Conservation (phyloP, 2,888 invertebrate species). For the Biston stratarius region DNA sequence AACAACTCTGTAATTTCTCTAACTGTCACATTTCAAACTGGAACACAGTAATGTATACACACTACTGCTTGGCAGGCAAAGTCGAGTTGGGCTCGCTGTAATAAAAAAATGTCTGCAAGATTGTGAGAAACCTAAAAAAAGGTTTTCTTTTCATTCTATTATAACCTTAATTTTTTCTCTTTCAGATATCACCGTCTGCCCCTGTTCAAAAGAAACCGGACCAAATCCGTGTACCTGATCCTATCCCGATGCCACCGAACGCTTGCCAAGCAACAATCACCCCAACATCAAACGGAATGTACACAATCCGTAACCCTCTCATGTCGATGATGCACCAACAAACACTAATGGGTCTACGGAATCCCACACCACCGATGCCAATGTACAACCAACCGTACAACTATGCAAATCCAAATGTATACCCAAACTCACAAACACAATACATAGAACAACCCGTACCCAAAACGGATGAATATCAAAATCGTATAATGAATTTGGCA, state of each 20-base stretch:
- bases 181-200: constrained; percentile 37
- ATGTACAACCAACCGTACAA: constrained; percentile 63
- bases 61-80: too few relatives aligned
- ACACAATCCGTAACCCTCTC: constrained; percentile 92
- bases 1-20: too few relatives aligned
- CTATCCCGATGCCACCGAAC: constrained; percentile 79
- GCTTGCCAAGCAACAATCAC: constrained; percentile 84
- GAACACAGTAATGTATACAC: too few relatives aligned
- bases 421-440: constrained; percentile 49
- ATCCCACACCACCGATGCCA: constrained; percentile 55
- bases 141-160: too few relatives aligned
- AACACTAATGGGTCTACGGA: constrained; percentile 64
- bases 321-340: constrained; percentile 85
- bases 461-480: constrained; percentile 70
- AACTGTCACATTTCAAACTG: too few relatives aligned
- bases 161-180: too few relatives aligned
- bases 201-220: constrained; percentile 67
- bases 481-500: constrained; percentile 72
- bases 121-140: too few relatives aligned
- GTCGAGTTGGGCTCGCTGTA: too few relatives aligned
- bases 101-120: too few relatives aligned
- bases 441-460: constrained; percentile 58
- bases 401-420: constrained; percentile 68
- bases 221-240: constrained; percentile 75
- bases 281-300: constrained; percentile 89